Evolutionary conservation across 2,888 invertebrate species (phyloP).

Genomic region (Gnatocerus cornutus): DNA sequence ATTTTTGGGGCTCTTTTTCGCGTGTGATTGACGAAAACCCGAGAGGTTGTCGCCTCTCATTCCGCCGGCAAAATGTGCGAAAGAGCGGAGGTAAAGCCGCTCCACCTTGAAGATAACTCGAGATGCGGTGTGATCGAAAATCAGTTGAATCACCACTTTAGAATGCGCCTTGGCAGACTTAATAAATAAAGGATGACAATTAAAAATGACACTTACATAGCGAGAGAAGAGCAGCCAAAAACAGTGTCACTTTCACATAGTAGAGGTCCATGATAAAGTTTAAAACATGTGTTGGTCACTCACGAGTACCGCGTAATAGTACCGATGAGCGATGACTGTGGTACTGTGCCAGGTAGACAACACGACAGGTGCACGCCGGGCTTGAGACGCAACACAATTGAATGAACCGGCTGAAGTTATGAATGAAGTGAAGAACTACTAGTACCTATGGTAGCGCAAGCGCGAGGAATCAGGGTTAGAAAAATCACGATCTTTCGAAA

Average conservation of each 20-base stretch:
- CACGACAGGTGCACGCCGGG: conserved; percentile 53
- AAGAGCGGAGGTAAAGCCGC: neutral
- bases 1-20: no score
- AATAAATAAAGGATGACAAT: conserved; percentile 33
- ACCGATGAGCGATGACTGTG: conserved; percentile 35
- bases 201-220: conserved; percentile 46
- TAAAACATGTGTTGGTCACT: conserved; percentile 37
- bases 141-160: conserved; percentile 27
- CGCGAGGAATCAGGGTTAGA: conserved; percentile 38
- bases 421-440: conserved; percentile 56
- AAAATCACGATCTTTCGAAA: conserved; percentile 24
- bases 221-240: conserved; percentile 34
- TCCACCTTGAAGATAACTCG: conserved; percentile 2
- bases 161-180: conserved; percentile 34
- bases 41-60: no score
- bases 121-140: conserved; percentile 26
- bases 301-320: conserved; percentile 33
- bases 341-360: conserved; percentile 44
- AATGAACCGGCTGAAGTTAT: conserved; percentile 61
- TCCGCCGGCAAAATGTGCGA: conserved; percentile 7
- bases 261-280: conserved; percentile 41
- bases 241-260: conserved; percentile 46
- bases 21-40: no score
- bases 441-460: conserved; percentile 51
- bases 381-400: conserved; percentile 55